Conservation (phyloP, 2,888 invertebrate genomes). For the Helleia helle region DNA sequence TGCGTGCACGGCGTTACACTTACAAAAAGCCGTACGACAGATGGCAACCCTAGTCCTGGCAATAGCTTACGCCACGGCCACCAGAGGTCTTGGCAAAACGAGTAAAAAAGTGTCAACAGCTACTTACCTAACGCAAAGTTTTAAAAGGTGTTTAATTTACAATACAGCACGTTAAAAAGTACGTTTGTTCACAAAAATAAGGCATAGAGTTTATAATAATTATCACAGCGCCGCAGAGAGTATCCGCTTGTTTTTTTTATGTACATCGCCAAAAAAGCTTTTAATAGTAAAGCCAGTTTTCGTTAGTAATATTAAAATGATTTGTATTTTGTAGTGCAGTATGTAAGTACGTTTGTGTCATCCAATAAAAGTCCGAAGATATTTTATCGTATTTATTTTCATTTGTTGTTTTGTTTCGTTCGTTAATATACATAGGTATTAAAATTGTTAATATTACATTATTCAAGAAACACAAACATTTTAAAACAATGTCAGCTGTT, state of each 20-base stretch:
- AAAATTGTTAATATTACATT: neutral
- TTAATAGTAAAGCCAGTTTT: neutral
- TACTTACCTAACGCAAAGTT: no score
- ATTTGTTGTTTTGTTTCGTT: neutral
- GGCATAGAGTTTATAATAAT: conserved; percentile 35
- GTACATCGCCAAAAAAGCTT: conserved; percentile 3
- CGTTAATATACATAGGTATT: neutral
- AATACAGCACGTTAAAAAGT: neutral
- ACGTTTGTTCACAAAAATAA: conserved; percentile 21
- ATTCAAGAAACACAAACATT: no score
- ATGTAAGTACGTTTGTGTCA: conserved; percentile 1
- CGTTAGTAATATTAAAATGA: neutral
- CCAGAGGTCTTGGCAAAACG: no score
- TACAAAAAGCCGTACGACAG: no score
- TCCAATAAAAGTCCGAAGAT: neutral
- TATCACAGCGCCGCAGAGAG: conserved; percentile 35
- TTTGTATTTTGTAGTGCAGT: neutral
- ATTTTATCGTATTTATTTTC: neutral
- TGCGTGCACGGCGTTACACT: no score
- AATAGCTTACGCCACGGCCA: no score
- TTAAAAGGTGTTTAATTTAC: no score
- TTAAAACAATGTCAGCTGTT: no score
- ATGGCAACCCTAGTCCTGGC: no score
- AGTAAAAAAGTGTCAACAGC: no score
- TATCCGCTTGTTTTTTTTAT: neutral